Percentiles rank a stretch among this genome's conserved stretches.
phyloP scores from a whole-genome alignment of 2,888 invertebrate species.

The Lasioglossum calceatum region DNA sequence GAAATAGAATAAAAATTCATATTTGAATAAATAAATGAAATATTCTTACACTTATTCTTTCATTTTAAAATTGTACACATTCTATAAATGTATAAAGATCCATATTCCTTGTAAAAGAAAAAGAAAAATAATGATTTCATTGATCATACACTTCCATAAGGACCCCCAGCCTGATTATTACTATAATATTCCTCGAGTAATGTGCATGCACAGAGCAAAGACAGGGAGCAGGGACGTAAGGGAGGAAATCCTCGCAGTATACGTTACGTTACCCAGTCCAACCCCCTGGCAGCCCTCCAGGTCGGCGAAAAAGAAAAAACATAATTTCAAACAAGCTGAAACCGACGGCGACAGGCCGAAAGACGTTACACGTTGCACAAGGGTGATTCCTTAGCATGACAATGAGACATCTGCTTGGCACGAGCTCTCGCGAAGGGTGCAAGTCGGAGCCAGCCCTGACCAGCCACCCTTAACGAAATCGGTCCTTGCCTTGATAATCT shows the following conservation, averaged over 20 bases:
- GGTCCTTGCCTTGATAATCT: slow-evolving; percentile 68
- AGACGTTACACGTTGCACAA: slow-evolving; percentile 77
- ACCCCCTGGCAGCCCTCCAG: slow-evolving; percentile 34
- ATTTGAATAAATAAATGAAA: no score
- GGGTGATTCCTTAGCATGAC: slow-evolving; percentile 81
- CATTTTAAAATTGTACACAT: not conserved
- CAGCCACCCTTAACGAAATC: slow-evolving; percentile 76
- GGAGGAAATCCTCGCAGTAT: slow-evolving; percentile 32
- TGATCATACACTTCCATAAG: not conserved
- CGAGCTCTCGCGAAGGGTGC: slow-evolving; percentile 77
- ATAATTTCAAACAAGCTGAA: slow-evolving; percentile 72
- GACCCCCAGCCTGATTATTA: not conserved
- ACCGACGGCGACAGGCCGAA: slow-evolving; percentile 69
- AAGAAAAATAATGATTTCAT: not conserved
- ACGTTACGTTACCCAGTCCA: slow-evolving; percentile 68
- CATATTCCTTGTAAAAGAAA: not conserved
- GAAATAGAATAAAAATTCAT: no score
- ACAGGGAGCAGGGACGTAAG: not conserved
- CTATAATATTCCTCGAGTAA: not conserved
- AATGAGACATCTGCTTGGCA: slow-evolving; percentile 83
- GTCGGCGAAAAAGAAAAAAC: slow-evolving; percentile 29
- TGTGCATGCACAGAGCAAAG: not conserved
- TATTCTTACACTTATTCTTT: not conserved
- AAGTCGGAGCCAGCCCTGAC: slow-evolving; percentile 64
- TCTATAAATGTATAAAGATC: not conserved